Evolutionary conservation across 1,140 invertebrate species (phyloP).

Genomic region (Neomicropteryx cornuta): DNA sequence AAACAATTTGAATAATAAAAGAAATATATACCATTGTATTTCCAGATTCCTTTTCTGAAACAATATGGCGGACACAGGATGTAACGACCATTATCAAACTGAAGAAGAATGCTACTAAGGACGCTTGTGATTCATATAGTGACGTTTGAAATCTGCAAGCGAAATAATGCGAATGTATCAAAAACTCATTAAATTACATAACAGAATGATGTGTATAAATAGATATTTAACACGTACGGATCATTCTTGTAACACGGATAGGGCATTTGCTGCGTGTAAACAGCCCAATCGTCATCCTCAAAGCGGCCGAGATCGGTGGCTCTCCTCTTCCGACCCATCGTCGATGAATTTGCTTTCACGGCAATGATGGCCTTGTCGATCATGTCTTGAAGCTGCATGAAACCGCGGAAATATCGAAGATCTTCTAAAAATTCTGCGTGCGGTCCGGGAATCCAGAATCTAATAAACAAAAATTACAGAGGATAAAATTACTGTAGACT

Average conservation of each 20-base stretch:
- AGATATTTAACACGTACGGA: conserved; percentile 35
- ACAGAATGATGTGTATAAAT: background rate
- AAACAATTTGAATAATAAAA: background rate
- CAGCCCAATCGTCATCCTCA: conserved; percentile 34
- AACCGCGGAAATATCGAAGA: conserved; percentile 53
- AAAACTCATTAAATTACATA: conserved; percentile 2
- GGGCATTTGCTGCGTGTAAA: conserved; percentile 53
- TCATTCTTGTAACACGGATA: conserved; percentile 53
- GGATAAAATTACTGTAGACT: too few relatives aligned
- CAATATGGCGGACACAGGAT: conserved; percentile 46
- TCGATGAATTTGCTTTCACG: conserved; percentile 17
- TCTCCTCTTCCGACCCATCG: conserved; percentile 13
- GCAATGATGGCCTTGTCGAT: conserved; percentile 50
- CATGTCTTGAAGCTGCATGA: conserved; percentile 53
- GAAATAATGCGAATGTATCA: background rate
- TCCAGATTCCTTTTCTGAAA: conserved; percentile 52
- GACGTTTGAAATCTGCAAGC: conserved; percentile 47
- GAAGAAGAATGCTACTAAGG: conserved; percentile 51
- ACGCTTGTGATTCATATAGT: conserved; percentile 49
- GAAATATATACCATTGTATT: conserved; percentile 45
- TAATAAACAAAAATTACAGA: too few relatives aligned
- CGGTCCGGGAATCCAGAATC: conserved; percentile 54
- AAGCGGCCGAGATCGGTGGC: conserved; percentile 11
- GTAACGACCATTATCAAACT: conserved; percentile 49
- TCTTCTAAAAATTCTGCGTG: conserved; percentile 49